phyloP scores from a whole-genome alignment of 2,888 invertebrate genomes.

The Oscheius sp. region DNA sequence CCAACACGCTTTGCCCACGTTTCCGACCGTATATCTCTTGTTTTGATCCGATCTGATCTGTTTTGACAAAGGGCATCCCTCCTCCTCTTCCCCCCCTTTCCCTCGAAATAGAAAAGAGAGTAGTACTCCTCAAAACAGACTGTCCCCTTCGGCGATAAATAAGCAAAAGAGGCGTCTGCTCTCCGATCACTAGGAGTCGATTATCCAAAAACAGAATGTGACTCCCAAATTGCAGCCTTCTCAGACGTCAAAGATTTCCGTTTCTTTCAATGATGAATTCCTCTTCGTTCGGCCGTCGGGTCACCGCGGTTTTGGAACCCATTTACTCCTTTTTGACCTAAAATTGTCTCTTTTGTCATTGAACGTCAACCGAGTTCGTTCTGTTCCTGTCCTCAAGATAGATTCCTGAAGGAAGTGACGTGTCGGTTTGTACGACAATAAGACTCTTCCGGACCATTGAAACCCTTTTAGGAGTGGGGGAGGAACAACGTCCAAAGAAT shows the following conservation, averaged over 20 bases:
- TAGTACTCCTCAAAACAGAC: neutral
- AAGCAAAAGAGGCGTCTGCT: slow-evolving; percentile 2
- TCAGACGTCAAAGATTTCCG: slow-evolving; percentile 22
- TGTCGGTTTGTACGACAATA: neutral
- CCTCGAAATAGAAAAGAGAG: neutral
- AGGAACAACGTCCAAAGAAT: neutral
- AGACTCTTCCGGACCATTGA: slow-evolving; percentile 4
- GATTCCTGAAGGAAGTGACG: too few relatives aligned
- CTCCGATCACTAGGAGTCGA: slow-evolving; percentile 20
- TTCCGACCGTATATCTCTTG: too few relatives aligned
- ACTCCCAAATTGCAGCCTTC: slow-evolving; percentile 23
- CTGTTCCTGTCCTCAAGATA: too few relatives aligned
- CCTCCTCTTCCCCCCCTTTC: neutral
- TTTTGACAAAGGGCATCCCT: neutral
- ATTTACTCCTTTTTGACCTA: too few relatives aligned
- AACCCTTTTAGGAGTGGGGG: slow-evolving; percentile 1
- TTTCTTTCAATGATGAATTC: neutral
- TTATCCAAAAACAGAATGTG: slow-evolving; percentile 26
- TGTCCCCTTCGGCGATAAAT: slow-evolving; percentile 11
- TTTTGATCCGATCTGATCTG: too few relatives aligned
- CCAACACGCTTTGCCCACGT: too few relatives aligned
- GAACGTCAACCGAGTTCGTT: neutral
- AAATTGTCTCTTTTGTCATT: neutral
- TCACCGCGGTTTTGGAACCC: too few relatives aligned
- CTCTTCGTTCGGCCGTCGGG: neutral